Evolutionary conservation across 2,113 vertebrate genomes (phyloP).

Genomic region (Myotis yumanensis): DNA sequence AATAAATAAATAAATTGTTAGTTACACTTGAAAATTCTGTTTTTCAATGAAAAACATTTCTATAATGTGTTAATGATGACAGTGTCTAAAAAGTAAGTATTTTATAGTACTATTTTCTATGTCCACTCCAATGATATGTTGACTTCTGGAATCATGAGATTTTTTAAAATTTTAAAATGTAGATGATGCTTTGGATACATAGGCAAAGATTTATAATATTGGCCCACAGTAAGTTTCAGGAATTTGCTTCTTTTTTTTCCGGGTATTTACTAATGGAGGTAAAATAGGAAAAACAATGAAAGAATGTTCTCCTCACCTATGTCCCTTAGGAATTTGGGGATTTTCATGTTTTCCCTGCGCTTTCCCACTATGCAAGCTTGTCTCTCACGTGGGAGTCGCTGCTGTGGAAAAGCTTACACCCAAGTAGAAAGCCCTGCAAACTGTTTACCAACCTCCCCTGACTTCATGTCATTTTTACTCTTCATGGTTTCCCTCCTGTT

Average conservation of each 20-base stretch:
- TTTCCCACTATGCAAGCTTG: neutral
- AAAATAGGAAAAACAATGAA: slow-evolving; percentile 39
- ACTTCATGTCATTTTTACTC: neutral
- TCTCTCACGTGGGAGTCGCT: neutral
- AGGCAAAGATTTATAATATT: neutral
- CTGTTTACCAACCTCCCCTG: neutral
- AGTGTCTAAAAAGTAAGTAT: neutral
- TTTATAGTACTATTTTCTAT: neutral
- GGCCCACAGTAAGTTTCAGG: slow-evolving; percentile 1
- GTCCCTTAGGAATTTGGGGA: neutral
- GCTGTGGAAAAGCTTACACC: neutral
- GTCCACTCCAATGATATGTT: neutral
- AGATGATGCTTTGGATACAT: neutral
- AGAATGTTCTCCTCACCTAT: neutral
- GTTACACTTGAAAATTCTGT: neutral
- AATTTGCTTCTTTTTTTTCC: neutral
- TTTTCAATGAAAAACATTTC: neutral
- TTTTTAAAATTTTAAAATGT: slow-evolving; percentile 42
- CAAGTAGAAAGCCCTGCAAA: neutral
- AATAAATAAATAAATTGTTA: neutral
- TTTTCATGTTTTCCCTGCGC: neutral
- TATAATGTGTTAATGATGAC: neutral
- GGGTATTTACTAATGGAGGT: neutral
- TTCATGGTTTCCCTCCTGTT: neutral
- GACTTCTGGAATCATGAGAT: neutral